Evolutionary conservation across 2,888 invertebrate species (phyloP).

Genomic region (Drosophila lutescens): DNA sequence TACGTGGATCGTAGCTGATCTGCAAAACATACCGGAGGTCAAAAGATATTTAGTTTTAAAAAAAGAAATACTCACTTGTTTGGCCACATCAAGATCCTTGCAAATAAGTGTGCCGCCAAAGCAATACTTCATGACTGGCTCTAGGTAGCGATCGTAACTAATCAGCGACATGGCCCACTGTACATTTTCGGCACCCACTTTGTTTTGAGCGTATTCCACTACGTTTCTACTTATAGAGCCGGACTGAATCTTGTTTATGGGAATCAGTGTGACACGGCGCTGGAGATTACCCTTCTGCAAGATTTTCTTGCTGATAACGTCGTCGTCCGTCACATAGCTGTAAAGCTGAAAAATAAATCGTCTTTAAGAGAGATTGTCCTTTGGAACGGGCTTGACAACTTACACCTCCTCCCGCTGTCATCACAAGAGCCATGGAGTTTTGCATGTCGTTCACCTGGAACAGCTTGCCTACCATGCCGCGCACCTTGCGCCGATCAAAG

Average conservation of each 20-base stretch:
- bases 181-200: constrained; percentile 90
- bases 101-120: constrained; percentile 95
- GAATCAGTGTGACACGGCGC: constrained; percentile 93
- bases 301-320: constrained; percentile 92
- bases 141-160: constrained; percentile 87
- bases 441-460: constrained; percentile 89
- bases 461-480: constrained; percentile 92
- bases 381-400: constrained; percentile 53
- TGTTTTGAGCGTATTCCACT: constrained; percentile 87
- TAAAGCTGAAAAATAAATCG: constrained; percentile 87
- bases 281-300: constrained; percentile 92
- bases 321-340: constrained; percentile 95
- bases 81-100: constrained; percentile 91
- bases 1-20: constrained; percentile 90
- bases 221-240: constrained; percentile 86
- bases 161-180: constrained; percentile 92
- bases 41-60: neutral
- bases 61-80: constrained; percentile 82
- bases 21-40: constrained; percentile 51
- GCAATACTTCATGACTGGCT: constrained; percentile 93
- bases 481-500: constrained; percentile 88
- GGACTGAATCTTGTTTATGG: constrained; percentile 93
- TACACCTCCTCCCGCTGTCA: constrained; percentile 93
- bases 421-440: constrained; percentile 92
- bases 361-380: neutral